Percentiles rank a stretch among this genome's conserved stretches.
phyloP scores from a whole-genome alignment of 2,797 vertebrate species.

The Spondyliosoma cantharus region DNA sequence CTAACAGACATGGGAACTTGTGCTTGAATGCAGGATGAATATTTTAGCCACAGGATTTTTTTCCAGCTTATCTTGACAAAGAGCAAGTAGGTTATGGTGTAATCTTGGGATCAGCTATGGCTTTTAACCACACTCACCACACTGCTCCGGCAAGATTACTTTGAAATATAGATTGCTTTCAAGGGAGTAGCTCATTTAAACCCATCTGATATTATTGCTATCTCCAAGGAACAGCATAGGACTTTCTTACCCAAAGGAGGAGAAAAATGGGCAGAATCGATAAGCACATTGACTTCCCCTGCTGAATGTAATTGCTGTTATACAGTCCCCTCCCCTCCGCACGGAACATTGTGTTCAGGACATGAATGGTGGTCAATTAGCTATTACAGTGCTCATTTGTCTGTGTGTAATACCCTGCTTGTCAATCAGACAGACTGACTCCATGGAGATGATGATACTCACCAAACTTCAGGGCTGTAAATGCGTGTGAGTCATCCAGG shows the following conservation, averaged over 20 bases:
- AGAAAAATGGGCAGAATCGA: conserved; percentile 59
- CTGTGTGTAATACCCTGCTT: conserved; percentile 65
- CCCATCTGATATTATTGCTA: conserved; percentile 60
- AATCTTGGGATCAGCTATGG: conserved; percentile 71
- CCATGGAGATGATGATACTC: conserved; percentile 51
- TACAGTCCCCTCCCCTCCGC: conserved; percentile 40
- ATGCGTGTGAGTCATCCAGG: background rate
- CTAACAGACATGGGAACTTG: conserved; percentile 38
- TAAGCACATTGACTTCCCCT: conserved; percentile 58
- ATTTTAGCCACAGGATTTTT: conserved; percentile 56
- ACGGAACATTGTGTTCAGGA: conserved; percentile 72
- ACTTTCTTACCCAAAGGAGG: conserved; percentile 48
- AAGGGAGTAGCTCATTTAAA: conserved; percentile 57
- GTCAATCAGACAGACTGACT: conserved; percentile 64
- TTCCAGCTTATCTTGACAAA: conserved; percentile 57
- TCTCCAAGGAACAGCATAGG: conserved; percentile 61
- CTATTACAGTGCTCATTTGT: conserved; percentile 71
- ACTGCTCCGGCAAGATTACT: conserved; percentile 66
- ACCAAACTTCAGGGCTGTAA: conserved; percentile 44
- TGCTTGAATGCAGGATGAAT: conserved; percentile 39
- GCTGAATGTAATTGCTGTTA: conserved; percentile 60
- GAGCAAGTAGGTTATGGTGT: conserved; percentile 52
- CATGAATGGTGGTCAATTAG: conserved; percentile 75
- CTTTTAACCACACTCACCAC: conserved; percentile 64
- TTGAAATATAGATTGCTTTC: conserved; percentile 66